Conservation (phyloP, 2,888 invertebrate genomes). For the Apamea sordens region DNA sequence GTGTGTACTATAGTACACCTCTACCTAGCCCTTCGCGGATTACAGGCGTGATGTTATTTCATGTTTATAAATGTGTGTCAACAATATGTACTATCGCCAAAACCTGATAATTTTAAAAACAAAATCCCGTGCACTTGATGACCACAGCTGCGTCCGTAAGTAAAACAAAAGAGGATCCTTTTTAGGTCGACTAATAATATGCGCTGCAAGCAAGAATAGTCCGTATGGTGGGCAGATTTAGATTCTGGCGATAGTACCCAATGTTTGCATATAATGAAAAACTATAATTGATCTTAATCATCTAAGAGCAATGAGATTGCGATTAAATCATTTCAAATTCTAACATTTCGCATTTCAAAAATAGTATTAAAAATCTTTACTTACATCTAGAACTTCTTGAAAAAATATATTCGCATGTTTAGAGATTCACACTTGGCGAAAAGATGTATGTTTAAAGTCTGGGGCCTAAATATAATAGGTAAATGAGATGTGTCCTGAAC, state of each 20-base stretch:
- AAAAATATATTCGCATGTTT: conserved; percentile 22
- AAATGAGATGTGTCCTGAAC: conserved; percentile 12
- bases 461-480: neutral
- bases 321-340: neutral
- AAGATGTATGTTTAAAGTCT: neutral
- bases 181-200: too few species aligned
- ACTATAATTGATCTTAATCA: neutral
- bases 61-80: too few species aligned
- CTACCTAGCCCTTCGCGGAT: too few species aligned
- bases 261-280: neutral
- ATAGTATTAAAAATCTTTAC: conserved; percentile 10
- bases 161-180: too few species aligned
- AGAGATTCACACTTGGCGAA: conserved; percentile 45
- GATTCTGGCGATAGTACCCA: too few species aligned
- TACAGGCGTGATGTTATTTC: too few species aligned
- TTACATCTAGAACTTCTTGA: conserved; percentile 1
- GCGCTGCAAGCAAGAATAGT: too few species aligned
- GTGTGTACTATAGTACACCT: neutral
- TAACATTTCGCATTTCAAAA: conserved; percentile 17
- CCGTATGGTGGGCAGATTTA: too few species aligned
- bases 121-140: too few species aligned
- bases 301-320: conserved; percentile 17
- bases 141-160: too few species aligned
- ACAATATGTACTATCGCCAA: too few species aligned
- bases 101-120: too few species aligned